Base-by-base conservation (phyloP, 2,888 invertebrate species). In the Hydriomena furcata region DNA sequence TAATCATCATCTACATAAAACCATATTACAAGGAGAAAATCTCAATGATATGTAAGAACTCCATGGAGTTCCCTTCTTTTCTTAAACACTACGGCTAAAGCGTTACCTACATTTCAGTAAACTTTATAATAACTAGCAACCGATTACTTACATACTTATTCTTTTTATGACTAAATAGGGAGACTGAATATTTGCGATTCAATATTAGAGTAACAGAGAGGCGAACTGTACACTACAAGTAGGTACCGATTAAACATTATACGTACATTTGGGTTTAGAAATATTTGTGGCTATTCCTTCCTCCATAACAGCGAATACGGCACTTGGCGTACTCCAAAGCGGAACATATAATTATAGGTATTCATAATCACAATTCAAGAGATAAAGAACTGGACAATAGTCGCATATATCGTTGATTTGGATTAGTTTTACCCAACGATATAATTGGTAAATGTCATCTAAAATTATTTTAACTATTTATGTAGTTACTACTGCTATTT, bases 1-100 rank as follows among this genome's bases (percentile, higher is more conserved):
- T 71, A 73, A 31, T 60, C 60, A 52, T 32, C 70, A 61, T 64
- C 57, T 59, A 59, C 55, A 40, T 71, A 81, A 78, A 78, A 79
- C 71, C 68, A 74, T 83, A 82, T 81, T 84, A 84, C 82, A 77
- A 84, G 87, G 89, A 89, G 88, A 89, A 74, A 86, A 86, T 85
- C 85, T 87, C 84, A 86, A 82, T 90, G 89, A 90, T 90, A 90
- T 90, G 89, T 90, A 76, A 85, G 84, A 86, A 87, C 89, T 88
- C 88, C 74, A 77, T 65, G 77, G 85, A 87, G 87, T 78, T 82
- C 84, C 76, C 72, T 85, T 85, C 84, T 79, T 76, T 66, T 60
- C 80, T 84, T 85, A 85, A 49, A 79, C 60, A 71, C 89, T 90
- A 89, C 82, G 70, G 80, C 84, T 85, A 87, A 88, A 88, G 90